These are phyloP conservation scores for Echiichthys vipera DNA, from an alignment of 2,797 vertebrate genomes.

Conservation along the genomic window DNA sequence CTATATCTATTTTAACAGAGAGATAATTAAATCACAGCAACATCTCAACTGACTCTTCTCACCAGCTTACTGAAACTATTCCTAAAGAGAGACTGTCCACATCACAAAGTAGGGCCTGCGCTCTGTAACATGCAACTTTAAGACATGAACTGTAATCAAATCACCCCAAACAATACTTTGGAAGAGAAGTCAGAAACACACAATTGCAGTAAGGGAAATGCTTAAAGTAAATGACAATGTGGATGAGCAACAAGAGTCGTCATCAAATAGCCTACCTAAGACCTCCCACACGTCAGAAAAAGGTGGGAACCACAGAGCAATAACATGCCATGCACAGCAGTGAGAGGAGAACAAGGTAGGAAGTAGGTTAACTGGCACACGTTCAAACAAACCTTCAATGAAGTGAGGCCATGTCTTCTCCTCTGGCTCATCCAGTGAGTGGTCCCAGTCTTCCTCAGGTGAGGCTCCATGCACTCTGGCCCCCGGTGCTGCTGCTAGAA, in stretches of 20 bases:
- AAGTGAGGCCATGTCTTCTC: conserved; percentile 85
- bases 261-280: conserved; percentile 45
- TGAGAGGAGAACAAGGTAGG: conserved; percentile 43
- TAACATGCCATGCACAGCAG: conserved; percentile 62
- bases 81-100: conserved; percentile 52
- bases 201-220: conserved; percentile 18
- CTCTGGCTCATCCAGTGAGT: conserved; percentile 82
- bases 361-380: conserved; percentile 50
- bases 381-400: conserved; percentile 82
- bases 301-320: conserved; percentile 47
- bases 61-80: conserved; percentile 52
- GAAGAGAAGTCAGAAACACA: conserved; percentile 3
- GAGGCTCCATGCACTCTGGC: conserved; percentile 48
- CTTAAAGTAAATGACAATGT: conserved; percentile 24
- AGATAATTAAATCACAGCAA: conserved; percentile 63
- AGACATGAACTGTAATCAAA: conserved; percentile 58
- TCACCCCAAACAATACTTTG: conserved; percentile 48
- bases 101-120: conserved; percentile 24
- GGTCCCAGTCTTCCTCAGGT: conserved; percentile 81
- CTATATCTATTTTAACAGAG: conserved; percentile 58
- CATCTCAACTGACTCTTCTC: conserved; percentile 51
- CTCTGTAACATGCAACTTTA: conserved; percentile 31
- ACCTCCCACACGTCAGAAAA: conserved; percentile 75
- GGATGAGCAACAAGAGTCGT: conserved; percentile 12
- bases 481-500: conserved; percentile 41